Percentiles rank a stretch among this genome's conserved stretches.
These are phyloP conservation scores for Amphipyra tragopoginis DNA, from an alignment of 2,888 invertebrate species.

Conservation along the genomic window DNA sequence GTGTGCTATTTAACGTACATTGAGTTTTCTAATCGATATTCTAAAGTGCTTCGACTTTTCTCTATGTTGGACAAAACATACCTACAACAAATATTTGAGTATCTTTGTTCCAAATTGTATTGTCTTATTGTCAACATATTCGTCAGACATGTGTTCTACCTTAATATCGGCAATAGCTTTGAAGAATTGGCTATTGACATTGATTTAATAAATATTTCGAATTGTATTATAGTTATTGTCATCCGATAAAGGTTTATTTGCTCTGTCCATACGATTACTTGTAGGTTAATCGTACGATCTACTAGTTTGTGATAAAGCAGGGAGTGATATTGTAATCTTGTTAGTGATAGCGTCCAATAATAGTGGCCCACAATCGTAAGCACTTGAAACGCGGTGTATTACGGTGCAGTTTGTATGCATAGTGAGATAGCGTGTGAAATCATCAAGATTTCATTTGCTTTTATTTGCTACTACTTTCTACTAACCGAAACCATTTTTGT, in stretches of 20 bases:
- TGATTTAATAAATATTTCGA: slow-evolving; percentile 24
- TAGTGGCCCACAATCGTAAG: slow-evolving; percentile 12
- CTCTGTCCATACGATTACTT: slow-evolving; percentile 16
- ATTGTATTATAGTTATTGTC: slow-evolving; percentile 27
- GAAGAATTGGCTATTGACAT: slow-evolving; percentile 30
- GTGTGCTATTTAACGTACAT: slow-evolving; percentile 7
- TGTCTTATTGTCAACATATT: no score
- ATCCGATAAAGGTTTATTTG: slow-evolving; percentile 32
- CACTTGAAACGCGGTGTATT: slow-evolving; percentile 16
- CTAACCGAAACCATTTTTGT: no score
- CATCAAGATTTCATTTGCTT: slow-evolving; percentile 8
- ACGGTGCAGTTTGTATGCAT: slow-evolving; percentile 10
- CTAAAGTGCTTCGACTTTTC: neutral
- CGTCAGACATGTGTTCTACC: neutral
- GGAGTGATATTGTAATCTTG: slow-evolving; percentile 27
- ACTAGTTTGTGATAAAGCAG: slow-evolving; percentile 21
- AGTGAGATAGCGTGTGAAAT: slow-evolving; percentile 17
- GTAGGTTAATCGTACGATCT: slow-evolving; percentile 15
- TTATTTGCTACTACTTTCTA: no score
- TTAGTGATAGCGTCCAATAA: slow-evolving; percentile 25
- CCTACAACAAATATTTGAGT: no score
- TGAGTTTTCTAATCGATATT: neutral
- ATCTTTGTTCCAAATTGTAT: no score
- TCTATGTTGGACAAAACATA: neutral
- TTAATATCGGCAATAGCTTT: slow-evolving; percentile 25